phyloP scores from a whole-genome alignment of 2,888 invertebrate genomes.

The Drosophila quinaria region DNA sequence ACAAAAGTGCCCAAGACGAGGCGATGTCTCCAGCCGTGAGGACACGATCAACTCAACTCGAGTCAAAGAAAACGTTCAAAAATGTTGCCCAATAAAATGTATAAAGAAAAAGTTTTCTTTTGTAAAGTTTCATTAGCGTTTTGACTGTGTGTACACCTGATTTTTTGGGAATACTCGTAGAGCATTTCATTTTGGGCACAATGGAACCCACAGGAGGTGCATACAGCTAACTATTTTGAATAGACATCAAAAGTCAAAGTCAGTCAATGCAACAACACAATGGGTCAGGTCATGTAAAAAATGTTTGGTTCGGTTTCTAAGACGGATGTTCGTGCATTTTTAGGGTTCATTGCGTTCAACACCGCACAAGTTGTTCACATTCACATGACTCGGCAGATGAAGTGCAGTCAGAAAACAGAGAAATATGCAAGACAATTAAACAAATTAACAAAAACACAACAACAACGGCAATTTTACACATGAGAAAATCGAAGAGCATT shows the following conservation, averaged over 20 bases:
- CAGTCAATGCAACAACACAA: conserved; percentile 32
- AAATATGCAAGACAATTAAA: conserved; percentile 77
- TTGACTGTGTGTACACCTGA: conserved; percentile 62
- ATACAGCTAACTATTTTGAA: conserved; percentile 60
- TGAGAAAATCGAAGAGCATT: conserved; percentile 78
- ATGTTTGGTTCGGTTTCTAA: conserved; percentile 44
- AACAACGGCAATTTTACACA: conserved; percentile 71
- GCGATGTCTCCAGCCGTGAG: conserved; percentile 76
- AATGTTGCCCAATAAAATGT: conserved; percentile 43
- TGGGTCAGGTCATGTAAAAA: conserved; percentile 44
- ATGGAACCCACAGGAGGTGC: conserved; percentile 73
- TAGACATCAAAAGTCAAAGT: conserved; percentile 42
- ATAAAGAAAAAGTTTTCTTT: conserved; percentile 51
- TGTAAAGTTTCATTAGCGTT: conserved; percentile 71
- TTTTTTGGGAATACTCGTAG: conserved; percentile 27
- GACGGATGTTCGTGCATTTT: conserved; percentile 74
- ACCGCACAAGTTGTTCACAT: conserved; percentile 75
- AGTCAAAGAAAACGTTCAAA: conserved; percentile 51
- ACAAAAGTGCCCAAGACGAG: conserved; percentile 62
- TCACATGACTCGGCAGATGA: conserved; percentile 76
- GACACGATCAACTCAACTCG: conserved; percentile 63
- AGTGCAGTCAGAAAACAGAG: conserved; percentile 57
- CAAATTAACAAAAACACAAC: conserved; percentile 70
- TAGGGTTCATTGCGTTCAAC: conserved; percentile 74
- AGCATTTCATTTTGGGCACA: conserved; percentile 38